Conservation (phyloP, 1,140 invertebrate genomes). For the Lycorma delicatula region DNA sequence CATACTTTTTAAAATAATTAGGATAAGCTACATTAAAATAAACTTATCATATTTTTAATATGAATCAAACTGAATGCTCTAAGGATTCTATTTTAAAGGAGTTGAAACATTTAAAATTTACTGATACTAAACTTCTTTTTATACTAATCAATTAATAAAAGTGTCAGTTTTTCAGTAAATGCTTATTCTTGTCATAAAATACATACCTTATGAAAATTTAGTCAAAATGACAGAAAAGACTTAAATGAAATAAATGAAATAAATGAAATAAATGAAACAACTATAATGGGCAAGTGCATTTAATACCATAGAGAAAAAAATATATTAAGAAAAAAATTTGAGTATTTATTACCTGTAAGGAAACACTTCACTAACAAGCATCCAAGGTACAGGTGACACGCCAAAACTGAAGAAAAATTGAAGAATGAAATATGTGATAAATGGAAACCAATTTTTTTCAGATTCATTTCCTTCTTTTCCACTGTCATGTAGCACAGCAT, state of each 20-base stretch:
- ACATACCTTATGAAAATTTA: neutral
- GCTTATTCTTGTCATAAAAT: neutral
- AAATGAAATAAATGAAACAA: neutral
- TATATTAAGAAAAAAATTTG: neutral
- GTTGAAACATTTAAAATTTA: too few relatives aligned
- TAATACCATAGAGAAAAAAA: neutral
- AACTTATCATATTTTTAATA: too few relatives aligned
- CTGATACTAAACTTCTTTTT: too few relatives aligned
- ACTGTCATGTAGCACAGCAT: neutral
- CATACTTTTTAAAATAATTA: too few relatives aligned
- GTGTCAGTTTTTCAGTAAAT: neutral
- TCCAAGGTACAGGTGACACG: slow-evolving; percentile 23
- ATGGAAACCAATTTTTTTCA: slow-evolving; percentile 13
- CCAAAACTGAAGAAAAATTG: slow-evolving; percentile 21
- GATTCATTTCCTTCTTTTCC: neutral
- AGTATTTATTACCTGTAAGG: slow-evolving; percentile 19
- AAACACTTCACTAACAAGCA: slow-evolving; percentile 28
- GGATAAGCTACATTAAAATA: too few relatives aligned
- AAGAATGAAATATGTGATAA: slow-evolving; percentile 18
- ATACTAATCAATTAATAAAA: too few relatives aligned
- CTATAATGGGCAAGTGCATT: neutral
- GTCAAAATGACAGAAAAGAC: neutral
- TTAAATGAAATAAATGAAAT: neutral
- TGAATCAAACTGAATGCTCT: too few relatives aligned
- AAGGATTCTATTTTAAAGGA: too few relatives aligned